Evolutionary conservation across 2,888 invertebrate genomes (phyloP).

Genomic region (Polymixis flavicincta): DNA sequence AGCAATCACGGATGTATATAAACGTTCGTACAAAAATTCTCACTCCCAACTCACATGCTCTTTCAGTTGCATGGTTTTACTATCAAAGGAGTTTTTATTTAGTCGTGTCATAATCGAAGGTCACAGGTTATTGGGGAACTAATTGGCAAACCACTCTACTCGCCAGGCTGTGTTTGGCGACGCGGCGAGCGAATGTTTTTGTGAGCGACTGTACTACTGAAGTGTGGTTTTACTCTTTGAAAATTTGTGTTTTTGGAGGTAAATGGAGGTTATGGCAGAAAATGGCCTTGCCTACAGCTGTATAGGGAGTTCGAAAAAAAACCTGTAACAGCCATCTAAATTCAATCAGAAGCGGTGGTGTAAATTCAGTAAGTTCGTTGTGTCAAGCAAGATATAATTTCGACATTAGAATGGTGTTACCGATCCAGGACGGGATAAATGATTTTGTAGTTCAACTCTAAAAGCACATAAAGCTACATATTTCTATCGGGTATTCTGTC

Average conservation of each 20-base stretch:
- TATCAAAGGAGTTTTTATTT: conserved; percentile 61
- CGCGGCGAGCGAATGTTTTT: conserved; percentile 41
- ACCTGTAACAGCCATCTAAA: not conserved
- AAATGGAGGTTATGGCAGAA: no score
- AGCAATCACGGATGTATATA: conserved; percentile 15
- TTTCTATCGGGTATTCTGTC: not conserved
- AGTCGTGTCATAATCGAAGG: conserved; percentile 55
- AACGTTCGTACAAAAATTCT: conserved; percentile 39
- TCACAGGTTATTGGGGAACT: conserved; percentile 62
- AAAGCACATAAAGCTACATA: not conserved
- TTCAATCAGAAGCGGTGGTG: not conserved
- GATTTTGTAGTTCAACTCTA: not conserved
- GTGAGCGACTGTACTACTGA: conserved; percentile 33
- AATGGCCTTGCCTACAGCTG: not conserved
- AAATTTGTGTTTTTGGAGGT: conserved; percentile 33
- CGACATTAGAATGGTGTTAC: not conserved
- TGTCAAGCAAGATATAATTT: not conserved
- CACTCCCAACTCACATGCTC: conserved; percentile 16
- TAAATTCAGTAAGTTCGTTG: not conserved
- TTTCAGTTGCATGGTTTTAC: conserved; percentile 43
- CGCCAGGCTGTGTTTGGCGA: conserved; percentile 42
- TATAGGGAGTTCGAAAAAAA: not conserved
- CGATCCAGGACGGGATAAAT: no score
- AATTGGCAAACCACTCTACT: conserved; percentile 66
- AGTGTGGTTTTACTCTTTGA: conserved; percentile 32